Percentiles rank a stretch among this genome's conserved stretches.
Evolutionary conservation across 2,797 vertebrate species (phyloP).

Genomic region (Typhlichthys eigenmanni): DNA sequence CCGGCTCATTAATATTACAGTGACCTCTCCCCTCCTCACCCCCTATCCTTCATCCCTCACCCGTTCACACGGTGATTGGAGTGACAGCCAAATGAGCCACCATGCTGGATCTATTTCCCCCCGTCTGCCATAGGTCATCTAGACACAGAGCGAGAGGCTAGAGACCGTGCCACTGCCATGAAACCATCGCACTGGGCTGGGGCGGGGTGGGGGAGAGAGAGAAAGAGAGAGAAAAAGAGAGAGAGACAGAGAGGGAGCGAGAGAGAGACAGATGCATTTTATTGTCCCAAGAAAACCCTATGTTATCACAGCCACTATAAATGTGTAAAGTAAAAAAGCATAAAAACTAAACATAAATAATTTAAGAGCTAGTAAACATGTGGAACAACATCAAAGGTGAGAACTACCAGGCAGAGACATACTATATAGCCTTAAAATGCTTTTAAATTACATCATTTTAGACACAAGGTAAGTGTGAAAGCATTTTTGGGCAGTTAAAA

Average conservation of each 20-base stretch:
- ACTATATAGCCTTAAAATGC: too few relatives aligned
- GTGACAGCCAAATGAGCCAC: conserved; percentile 59
- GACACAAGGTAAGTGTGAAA: too few relatives aligned
- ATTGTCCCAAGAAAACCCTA: not conserved
- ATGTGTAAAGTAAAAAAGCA: not conserved
- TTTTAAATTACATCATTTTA: too few relatives aligned
- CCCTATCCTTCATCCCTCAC: conserved; percentile 22
- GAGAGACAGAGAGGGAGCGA: not conserved
- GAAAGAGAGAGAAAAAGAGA: conserved; percentile 13
- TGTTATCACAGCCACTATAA: not conserved
- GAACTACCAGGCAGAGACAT: too few relatives aligned
- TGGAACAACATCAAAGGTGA: too few relatives aligned
- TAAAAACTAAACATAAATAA: too few relatives aligned
- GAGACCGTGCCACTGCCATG: not conserved
- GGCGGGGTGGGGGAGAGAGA: not conserved
- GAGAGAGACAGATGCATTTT: not conserved
- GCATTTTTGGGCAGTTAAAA: too few relatives aligned
- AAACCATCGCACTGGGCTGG: not conserved
- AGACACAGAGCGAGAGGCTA: not conserved
- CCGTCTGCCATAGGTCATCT: conserved; percentile 29
- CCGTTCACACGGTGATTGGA: conserved; percentile 38
- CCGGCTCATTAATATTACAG: conserved; percentile 70
- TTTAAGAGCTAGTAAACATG: too few relatives aligned
- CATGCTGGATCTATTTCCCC: conserved; percentile 15
- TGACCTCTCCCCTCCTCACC: conserved; percentile 37